A percentile compares a stretch with the other conserved stretches of the same genome.
Conservation (phyloP, 2,888 invertebrate genomes). For the Proisotoma minuta region DNA sequence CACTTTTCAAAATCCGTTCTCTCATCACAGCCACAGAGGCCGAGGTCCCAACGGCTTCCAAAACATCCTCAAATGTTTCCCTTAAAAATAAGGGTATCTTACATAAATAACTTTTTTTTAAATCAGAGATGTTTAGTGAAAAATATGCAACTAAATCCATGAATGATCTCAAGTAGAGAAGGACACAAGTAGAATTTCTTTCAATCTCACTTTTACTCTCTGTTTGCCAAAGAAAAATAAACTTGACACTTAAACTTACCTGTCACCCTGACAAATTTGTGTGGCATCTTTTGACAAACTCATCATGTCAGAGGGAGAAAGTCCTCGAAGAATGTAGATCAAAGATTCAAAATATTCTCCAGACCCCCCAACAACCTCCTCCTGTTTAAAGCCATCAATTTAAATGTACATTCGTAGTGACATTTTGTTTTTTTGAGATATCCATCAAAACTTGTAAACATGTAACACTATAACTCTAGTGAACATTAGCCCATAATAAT, state of each 20-base stretch:
- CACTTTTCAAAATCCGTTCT: constrained; percentile 66
- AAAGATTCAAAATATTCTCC: constrained; percentile 41
- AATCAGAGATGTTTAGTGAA: neutral
- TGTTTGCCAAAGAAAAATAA: neutral
- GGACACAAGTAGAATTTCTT: too few relatives aligned
- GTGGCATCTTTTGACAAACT: constrained; percentile 42
- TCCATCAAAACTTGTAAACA: too few relatives aligned
- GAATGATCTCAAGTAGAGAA: constrained; percentile 2
- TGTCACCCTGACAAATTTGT: constrained; percentile 44
- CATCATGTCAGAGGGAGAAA: constrained; percentile 34
- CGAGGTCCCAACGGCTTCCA: constrained; percentile 79
- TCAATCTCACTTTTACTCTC: neutral
- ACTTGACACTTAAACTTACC: constrained; percentile 30
- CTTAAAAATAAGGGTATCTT: constrained; percentile 53
- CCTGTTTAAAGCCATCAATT: constrained; percentile 17
- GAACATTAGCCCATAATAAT: too few relatives aligned
- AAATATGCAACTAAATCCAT: neutral
- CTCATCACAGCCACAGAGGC: constrained; percentile 78
- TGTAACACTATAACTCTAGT: too few relatives aligned
- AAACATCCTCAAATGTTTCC: constrained; percentile 74
- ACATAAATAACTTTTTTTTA: too few relatives aligned
- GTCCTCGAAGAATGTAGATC: constrained; percentile 37
- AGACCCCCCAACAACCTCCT: constrained; percentile 34
- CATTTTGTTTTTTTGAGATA: too few relatives aligned
- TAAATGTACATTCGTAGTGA: neutral